These are phyloP conservation scores for Dipodomys merriami DNA, from an alignment of 2,113 vertebrate genomes.

Conservation along the genomic window DNA sequence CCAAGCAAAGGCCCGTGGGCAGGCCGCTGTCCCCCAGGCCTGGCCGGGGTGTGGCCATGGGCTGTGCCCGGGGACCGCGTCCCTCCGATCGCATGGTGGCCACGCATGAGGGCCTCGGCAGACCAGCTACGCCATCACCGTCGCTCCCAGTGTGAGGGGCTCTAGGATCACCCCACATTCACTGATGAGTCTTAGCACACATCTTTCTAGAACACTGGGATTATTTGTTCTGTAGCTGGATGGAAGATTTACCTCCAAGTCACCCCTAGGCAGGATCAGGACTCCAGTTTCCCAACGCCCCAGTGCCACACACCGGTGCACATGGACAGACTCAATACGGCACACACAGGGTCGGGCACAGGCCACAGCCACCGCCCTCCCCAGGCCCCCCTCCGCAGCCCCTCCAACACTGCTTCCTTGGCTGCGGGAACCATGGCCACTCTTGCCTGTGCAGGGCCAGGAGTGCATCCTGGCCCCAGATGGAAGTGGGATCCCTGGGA, in stretches of 20 bases:
- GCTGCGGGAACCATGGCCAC: neutral
- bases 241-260: neutral
- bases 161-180: neutral
- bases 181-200: too few species aligned
- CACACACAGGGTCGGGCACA: too few species aligned
- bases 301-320: too few species aligned
- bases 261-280: too few species aligned
- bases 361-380: too few species aligned
- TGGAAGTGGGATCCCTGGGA: neutral
- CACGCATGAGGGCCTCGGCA: fast-evolving
- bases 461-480: neutral
- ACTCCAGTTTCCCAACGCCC: too few species aligned
- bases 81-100: neutral
- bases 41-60: neutral
- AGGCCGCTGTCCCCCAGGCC: neutral
- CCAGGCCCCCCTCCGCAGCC: neutral
- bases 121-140: neutral
- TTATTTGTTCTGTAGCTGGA: neutral
- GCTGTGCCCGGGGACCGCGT: too few species aligned
- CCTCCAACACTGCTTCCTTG: neutral
- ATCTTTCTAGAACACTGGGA: neutral
- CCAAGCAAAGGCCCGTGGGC: neutral
- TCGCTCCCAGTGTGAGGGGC: neutral
- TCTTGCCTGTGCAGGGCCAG: too few species aligned
- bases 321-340: neutral